Base-by-base conservation (phyloP, 2,113 vertebrate species). In the Lichenostomus cassidix region DNA sequence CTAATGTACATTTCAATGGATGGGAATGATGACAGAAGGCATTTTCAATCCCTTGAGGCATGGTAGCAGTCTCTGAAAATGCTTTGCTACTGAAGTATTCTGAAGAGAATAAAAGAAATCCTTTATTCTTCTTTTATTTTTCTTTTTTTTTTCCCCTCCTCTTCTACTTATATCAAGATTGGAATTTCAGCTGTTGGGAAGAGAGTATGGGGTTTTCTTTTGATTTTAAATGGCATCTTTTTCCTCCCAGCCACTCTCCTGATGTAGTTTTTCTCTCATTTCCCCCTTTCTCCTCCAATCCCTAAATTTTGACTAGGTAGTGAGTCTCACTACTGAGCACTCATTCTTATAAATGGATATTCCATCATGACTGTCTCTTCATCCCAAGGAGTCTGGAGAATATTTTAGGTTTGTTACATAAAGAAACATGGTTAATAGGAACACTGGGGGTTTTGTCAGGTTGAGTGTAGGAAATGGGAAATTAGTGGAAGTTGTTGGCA, bases 1-100 rank as follows among this genome's bases (percentile, higher is more conserved):
- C 62, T 97, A 80, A 92, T 89, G 91, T 87, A 92, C n/a, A 79
- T 89, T 96, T 97, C 83, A 94, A 71, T 89, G 65, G 69, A 91
- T 91, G 46, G 53, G n/a, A 94, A 84, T 58, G 33, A 95, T 97
- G 90, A 79, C 91, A 97, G 86, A 87, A 97, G 78, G 58, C 56
- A 85, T 90, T 95, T 97, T 62, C 74, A 83, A 27, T 85, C 83
- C 89, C 89, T 95, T 84, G 89, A 96, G 77, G 58, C 52, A 79
- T 65, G 49, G 65, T 76, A 82, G 29, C 83, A 62, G n/a, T 69
- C 58, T 89, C 81, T 89, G 70, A 74, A 95, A 94, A 60, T 89
- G 41, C 11, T 91, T 87, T 91, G 46, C 69, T 87, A 71, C 37
- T 74, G 69, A 89, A 76, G 20, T 78, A 95, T 77, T 90, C 68